A percentile compares a stretch with the other conserved stretches of the same genome.
Conservation (phyloP, 1,140 invertebrate genomes). For the Thaumetopoea pityocampa region DNA sequence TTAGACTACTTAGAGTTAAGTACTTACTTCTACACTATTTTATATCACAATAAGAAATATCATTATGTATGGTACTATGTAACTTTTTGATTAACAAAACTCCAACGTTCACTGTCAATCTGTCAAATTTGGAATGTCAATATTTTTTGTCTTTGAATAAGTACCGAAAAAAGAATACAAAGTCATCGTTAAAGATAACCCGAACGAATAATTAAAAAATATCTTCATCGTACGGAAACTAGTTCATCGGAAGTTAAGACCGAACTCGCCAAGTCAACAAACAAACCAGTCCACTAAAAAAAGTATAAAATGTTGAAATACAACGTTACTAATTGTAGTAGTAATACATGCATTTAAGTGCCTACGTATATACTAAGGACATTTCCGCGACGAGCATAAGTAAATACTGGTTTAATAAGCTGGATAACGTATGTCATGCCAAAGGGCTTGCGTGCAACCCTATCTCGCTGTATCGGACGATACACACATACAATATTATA, state of each 20-base stretch:
- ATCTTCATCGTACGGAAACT: too few species aligned
- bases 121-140: conserved; percentile 43
- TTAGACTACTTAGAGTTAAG: conserved; percentile 30
- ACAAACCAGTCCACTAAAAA: conserved; percentile 26
- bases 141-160: conserved; percentile 7
- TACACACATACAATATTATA: conserved; percentile 68
- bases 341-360: conserved; percentile 47
- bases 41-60: conserved; percentile 73
- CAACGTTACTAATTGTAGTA: conserved; percentile 20
- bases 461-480: conserved; percentile 56
- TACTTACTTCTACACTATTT: conserved; percentile 42
- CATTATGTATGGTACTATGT: conserved; percentile 55
- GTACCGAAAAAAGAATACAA: neutral
- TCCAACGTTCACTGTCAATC: conserved; percentile 46
- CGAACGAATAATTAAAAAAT: too few species aligned
- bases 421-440: conserved; percentile 47
- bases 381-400: conserved; percentile 28
- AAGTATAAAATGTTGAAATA: conserved; percentile 23
- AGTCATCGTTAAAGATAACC: conserved; percentile 9
- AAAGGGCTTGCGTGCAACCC: conserved; percentile 43
- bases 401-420: conserved; percentile 42
- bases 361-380: conserved; percentile 35
- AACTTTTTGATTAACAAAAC: conserved; percentile 48
- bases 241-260: neutral
- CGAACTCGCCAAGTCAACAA: conserved; percentile 36